Conservation (phyloP, 2,888 invertebrate genomes). For the Ormyrus rosae region DNA sequence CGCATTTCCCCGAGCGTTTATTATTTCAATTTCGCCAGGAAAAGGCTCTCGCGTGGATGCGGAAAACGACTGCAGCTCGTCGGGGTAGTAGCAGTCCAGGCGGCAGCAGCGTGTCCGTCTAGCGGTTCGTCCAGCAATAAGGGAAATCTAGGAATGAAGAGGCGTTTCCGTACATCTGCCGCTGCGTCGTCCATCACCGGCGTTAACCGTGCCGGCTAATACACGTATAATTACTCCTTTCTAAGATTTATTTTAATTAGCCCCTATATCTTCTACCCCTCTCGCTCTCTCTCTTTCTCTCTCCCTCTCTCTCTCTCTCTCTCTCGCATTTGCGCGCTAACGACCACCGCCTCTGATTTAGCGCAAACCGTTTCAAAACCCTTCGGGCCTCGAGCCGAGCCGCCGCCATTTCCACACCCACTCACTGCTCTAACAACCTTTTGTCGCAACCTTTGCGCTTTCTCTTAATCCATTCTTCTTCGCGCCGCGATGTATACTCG, state of each 20-base stretch:
- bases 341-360: constrained; percentile 71
- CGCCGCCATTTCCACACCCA: constrained; percentile 19
- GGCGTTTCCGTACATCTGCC: constrained; percentile 75
- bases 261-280: constrained; percentile 71
- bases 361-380: constrained; percentile 65
- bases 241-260: constrained; percentile 76
- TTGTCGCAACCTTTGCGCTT: constrained; percentile 49
- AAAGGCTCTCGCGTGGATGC: constrained; percentile 10
- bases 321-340: constrained; percentile 63
- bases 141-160: constrained; percentile 76
- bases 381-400: constrained; percentile 35
- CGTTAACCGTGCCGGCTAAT: constrained; percentile 70
- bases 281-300: constrained; percentile 15
- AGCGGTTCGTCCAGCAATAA: constrained; percentile 71
- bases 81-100: not conserved
- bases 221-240: constrained; percentile 76
- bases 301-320: too few species aligned
- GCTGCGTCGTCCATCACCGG: constrained; percentile 74
- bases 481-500: not conserved
- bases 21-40: too few species aligned
- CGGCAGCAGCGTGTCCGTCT: constrained; percentile 14
- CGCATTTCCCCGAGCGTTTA: too few species aligned
- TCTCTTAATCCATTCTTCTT: constrained; percentile 32
- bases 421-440: constrained; percentile 29
- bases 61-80: constrained; percentile 21